phyloP scores from a whole-genome alignment of 2,888 invertebrate genomes.

The Celastrina argiolus region DNA sequence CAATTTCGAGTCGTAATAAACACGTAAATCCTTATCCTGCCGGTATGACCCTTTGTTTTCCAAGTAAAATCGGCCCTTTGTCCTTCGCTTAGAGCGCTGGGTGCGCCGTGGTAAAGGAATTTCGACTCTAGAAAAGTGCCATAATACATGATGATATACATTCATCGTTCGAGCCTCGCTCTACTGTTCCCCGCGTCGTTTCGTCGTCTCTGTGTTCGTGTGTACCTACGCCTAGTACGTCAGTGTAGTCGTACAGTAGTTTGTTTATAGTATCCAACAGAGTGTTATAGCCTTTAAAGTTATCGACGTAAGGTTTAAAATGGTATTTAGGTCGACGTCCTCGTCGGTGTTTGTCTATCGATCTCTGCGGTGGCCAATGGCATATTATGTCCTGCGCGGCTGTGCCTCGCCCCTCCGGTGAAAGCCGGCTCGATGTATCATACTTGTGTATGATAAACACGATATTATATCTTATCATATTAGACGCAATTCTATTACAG shows the following conservation, averaged over 20 bases:
- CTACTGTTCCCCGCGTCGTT: constrained; percentile 67
- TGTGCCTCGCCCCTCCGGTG: constrained; percentile 64
- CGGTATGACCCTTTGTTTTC: constrained; percentile 74
- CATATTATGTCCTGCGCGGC: constrained; percentile 77
- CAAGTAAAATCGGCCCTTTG: constrained; percentile 70
- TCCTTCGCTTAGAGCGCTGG: constrained; percentile 67
- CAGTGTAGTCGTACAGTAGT: constrained; percentile 71
- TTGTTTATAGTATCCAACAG: constrained; percentile 77
- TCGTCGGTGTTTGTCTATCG: constrained; percentile 80
- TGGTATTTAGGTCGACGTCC: constrained; percentile 73
- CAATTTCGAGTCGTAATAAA: constrained; percentile 49
- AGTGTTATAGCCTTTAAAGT: constrained; percentile 58
- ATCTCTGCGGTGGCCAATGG: constrained; percentile 80
- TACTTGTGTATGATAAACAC: constrained; percentile 39
- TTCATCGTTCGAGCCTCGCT: constrained; percentile 59
- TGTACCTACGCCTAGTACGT: constrained; percentile 62
- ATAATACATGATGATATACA: constrained; percentile 68
- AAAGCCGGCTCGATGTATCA: constrained; percentile 62
- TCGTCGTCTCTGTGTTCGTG: constrained; percentile 54
- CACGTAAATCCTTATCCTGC: constrained; percentile 55
- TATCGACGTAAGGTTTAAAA: constrained; percentile 56
- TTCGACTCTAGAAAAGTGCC: constrained; percentile 74
- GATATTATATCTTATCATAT: constrained; percentile 58
- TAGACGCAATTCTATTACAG: constrained; percentile 41
- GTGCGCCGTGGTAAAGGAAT: constrained; percentile 67